Percentiles rank a stretch among this genome's conserved stretches.
Conservation (phyloP, 53 echinoderm and acorn worm species). For the Stichopus horrens region DNA sequence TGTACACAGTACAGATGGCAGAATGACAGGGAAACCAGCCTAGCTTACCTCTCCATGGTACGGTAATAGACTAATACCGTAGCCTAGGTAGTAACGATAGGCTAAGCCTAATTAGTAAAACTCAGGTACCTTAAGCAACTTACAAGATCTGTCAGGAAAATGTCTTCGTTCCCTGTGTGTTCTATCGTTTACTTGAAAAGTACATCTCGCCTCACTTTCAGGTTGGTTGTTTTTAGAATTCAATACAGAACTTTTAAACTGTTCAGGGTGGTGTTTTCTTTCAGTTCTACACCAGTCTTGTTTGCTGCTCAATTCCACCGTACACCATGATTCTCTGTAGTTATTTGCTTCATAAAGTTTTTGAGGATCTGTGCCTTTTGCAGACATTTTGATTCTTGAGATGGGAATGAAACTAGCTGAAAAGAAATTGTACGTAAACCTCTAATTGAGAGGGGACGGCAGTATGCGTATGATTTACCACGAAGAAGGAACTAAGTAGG, state of each 20-base stretch:
- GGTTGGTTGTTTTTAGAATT: slow-evolving; percentile 62
- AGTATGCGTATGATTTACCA: not conserved
- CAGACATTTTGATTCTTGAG: not conserved
- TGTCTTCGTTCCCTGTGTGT: slow-evolving; percentile 91
- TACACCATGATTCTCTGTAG: slow-evolving; percentile 96
- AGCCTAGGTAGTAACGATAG: too few species aligned
- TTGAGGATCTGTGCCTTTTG: slow-evolving; percentile 56
- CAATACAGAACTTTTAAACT: slow-evolving; percentile 89
- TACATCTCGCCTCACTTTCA: slow-evolving; percentile 89
- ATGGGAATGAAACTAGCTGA: not conserved
- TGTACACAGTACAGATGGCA: too few species aligned
- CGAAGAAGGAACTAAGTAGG: not conserved
- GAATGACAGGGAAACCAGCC: too few species aligned
- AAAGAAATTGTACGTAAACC: not conserved
- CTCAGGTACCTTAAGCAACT: slow-evolving; percentile 17
- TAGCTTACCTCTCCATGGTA: too few species aligned
- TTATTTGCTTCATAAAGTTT: slow-evolving; percentile 83
- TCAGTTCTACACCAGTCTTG: slow-evolving; percentile 90
- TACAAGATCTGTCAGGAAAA: slow-evolving; percentile 79
- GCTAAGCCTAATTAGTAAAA: too few species aligned
- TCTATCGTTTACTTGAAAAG: slow-evolving; percentile 83
- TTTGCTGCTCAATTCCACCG: slow-evolving; percentile 78
- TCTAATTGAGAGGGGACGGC: too few species aligned
- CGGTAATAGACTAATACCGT: too few species aligned
- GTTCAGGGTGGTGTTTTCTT: slow-evolving; percentile 79